Conservation (phyloP, 92 coral and sea anemone genomes). For the Siderastrea siderea region DNA sequence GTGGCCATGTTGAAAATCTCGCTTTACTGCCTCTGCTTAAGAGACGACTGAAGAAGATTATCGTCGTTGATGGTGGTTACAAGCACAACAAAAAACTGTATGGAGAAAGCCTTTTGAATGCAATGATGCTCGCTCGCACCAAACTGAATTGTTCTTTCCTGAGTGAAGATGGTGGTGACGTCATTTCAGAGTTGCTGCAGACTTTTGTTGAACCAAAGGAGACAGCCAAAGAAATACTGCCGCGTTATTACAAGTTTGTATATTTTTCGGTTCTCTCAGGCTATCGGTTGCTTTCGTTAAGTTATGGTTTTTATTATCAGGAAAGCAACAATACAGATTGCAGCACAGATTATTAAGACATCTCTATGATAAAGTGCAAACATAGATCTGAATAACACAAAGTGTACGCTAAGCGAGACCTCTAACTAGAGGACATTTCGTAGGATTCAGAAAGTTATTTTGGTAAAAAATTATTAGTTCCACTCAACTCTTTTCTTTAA, state of each 20-base stretch:
- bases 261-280: background rate
- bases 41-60: conserved; percentile 17
- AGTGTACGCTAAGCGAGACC: too few species aligned
- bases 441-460: too few species aligned
- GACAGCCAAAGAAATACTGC: background rate
- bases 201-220: conserved; percentile 3
- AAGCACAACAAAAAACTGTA: background rate
- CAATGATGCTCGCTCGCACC: conserved; percentile 47
- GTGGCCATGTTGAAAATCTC: conserved; percentile 60
- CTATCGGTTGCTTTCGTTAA: too few species aligned
- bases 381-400: too few species aligned
- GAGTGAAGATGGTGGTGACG: conserved; percentile 29
- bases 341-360: too few species aligned
- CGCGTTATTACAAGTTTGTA: conserved; percentile 37
- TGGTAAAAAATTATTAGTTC: too few species aligned
- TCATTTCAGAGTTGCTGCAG: conserved; percentile 41
- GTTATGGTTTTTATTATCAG: too few species aligned
- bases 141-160: conserved; percentile 51
- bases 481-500: too few species aligned
- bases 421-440: too few species aligned
- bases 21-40: conserved; percentile 43
- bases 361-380: too few species aligned
- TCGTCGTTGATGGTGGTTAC: conserved; percentile 46
- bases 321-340: too few species aligned
- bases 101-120: conserved; percentile 28